A percentile compares a stretch with the other conserved stretches of the same genome.
phyloP scores from a whole-genome alignment of 2,797 vertebrate species.

The Chelon auratus region DNA sequence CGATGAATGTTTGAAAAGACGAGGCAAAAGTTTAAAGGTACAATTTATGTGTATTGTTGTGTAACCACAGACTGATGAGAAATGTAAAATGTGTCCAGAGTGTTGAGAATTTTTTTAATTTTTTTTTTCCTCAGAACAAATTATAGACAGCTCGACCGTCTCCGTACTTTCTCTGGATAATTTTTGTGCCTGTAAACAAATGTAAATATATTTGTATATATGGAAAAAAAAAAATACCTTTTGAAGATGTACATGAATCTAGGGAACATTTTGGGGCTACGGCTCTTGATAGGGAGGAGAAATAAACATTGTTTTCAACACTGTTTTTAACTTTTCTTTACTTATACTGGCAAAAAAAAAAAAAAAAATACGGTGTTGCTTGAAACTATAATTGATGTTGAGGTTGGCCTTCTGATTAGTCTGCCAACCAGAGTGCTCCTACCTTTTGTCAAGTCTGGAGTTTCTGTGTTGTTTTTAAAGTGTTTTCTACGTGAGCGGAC shows the following conservation, averaged over 20 bases:
- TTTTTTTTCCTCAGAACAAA: constrained; percentile 32
- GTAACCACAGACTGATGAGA: constrained; percentile 33
- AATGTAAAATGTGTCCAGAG: constrained; percentile 38
- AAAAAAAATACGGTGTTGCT: not conserved
- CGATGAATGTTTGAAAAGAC: constrained; percentile 44
- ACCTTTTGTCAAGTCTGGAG: too few relatives aligned
- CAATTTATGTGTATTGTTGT: constrained; percentile 39
- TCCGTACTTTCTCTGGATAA: constrained; percentile 41
- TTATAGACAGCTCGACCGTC: constrained; percentile 39
- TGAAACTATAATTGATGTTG: too few relatives aligned
- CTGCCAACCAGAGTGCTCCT: too few relatives aligned
- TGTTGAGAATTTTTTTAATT: constrained; percentile 30
- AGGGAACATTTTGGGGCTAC: constrained; percentile 56
- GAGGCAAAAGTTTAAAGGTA: constrained; percentile 22
- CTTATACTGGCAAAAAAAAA: not conserved
- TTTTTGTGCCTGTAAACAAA: constrained; percentile 75
- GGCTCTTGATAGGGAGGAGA: constrained; percentile 67
- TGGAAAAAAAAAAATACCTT: constrained; percentile 61
- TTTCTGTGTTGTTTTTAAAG: not conserved
- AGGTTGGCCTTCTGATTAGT: too few relatives aligned
- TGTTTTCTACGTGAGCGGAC: too few relatives aligned
- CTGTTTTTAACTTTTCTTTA: constrained; percentile 11
- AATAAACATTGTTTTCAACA: constrained; percentile 81
- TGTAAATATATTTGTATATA: constrained; percentile 84
- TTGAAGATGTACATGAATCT: constrained; percentile 77